These are phyloP conservation scores for Parthenolecanium corni DNA, from an alignment of 2,888 invertebrate species.

Conservation along the genomic window DNA sequence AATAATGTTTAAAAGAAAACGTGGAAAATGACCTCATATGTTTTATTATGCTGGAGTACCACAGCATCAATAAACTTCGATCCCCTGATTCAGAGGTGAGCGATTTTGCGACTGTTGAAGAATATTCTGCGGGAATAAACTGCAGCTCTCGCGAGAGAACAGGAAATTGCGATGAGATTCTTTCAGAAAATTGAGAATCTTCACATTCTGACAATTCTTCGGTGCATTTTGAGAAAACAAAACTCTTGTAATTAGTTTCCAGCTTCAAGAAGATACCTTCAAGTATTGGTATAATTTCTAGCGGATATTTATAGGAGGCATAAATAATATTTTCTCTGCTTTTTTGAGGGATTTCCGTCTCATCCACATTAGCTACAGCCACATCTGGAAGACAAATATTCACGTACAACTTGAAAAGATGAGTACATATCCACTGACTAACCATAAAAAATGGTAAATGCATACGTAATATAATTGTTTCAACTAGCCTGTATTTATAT, in stretches of 20 bases:
- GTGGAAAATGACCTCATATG: conserved; percentile 11
- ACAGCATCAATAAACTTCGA: neutral
- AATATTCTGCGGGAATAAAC: neutral
- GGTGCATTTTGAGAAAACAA: neutral
- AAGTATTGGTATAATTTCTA: conserved; percentile 13
- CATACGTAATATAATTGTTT: too few species aligned
- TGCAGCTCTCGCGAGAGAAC: neutral
- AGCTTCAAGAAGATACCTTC: conserved; percentile 8
- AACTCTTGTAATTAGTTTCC: conserved; percentile 10
- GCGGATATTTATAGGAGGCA: neutral
- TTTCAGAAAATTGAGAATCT: neutral
- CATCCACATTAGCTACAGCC: too few species aligned
- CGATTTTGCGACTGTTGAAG: neutral
- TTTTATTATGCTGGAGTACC: neutral
- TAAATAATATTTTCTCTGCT: neutral
- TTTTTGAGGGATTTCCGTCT: neutral
- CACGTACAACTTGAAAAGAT: too few species aligned
- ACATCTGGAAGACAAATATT: too few species aligned
- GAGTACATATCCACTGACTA: too few species aligned
- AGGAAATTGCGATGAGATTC: neutral
- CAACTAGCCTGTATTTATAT: too few species aligned
- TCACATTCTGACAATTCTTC: neutral
- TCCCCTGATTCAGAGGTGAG: neutral
- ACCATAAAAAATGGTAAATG: too few species aligned
- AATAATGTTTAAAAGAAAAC: conserved; percentile 4